phyloP scores from a whole-genome alignment of 2,888 invertebrate genomes.

The Limenitis camilla region DNA sequence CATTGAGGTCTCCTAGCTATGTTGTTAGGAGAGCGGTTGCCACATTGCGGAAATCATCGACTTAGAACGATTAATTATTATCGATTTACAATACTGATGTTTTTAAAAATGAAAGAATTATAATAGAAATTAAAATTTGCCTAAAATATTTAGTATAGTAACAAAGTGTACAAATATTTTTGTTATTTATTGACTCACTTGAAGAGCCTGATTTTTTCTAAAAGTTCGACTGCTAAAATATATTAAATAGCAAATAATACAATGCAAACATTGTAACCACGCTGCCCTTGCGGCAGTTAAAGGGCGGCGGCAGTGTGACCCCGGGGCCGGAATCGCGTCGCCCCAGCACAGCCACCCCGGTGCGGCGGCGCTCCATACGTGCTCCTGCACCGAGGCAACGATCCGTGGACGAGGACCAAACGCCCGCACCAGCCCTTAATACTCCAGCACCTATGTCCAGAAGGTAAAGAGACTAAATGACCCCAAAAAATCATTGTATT shows the following conservation, averaged over 20 bases:
- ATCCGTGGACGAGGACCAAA: constrained; percentile 86
- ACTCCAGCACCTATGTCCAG: constrained; percentile 85
- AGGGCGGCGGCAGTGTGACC: constrained; percentile 76
- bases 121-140: too few species aligned
- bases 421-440: constrained; percentile 68
- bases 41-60: too few species aligned
- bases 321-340: constrained; percentile 74
- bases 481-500: too few species aligned
- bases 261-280: constrained; percentile 47
- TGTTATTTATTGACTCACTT: too few species aligned
- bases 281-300: constrained; percentile 77
- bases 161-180: too few species aligned
- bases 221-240: too few species aligned
- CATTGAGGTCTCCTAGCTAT: too few species aligned
- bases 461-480: constrained; percentile 59
- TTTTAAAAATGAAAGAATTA: too few species aligned
- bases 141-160: too few species aligned
- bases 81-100: too few species aligned
- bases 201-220: not conserved
- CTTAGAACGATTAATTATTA: too few species aligned
- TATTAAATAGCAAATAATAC: not conserved
- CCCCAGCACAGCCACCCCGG: constrained; percentile 76
- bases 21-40: too few species aligned
- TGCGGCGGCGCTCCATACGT: constrained; percentile 76
- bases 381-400: constrained; percentile 79